Evolutionary conservation across 2,888 invertebrate genomes (phyloP), one percentile per base, ranked within the genome.

Genomic region (Rhorus exstirpatorius): DNA sequence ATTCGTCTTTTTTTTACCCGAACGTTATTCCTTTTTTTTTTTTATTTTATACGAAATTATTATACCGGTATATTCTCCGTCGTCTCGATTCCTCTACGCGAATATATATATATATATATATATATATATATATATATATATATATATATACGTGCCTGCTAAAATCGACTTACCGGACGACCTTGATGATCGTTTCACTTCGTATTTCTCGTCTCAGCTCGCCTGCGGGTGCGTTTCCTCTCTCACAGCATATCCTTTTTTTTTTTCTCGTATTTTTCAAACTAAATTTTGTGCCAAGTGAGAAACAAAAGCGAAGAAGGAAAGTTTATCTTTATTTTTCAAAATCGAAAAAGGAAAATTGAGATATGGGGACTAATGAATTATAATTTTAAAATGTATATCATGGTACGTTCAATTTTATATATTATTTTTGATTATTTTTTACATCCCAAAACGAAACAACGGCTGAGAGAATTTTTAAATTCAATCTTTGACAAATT

Each of bases 141-240:
- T 2, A 7, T 49, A 46, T 35, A 17, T 10, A 17, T 24, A 17
- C 31, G 10, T 35, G 10, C 35, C 8, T 19, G 60, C 10, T 60
- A 51, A 38, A 70, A 53, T 44, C 21, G 31, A 68, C 51, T 24
- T 26, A 70, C 68, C 17, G 26, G 41, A 53, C 61, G 77, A 70
- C 61, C 68, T 68, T 77, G 35, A 58, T 24, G 55, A n/a, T 68
- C 46, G 55, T 49, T 58, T 68, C 46, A 35, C 35, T 14, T 60
- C 49, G 21, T 17, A 38, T 49, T 60, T 55, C 49, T 58, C 24
- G 7, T 44, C 17, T 70, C 55, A 7, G 26, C 10, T 26, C n/a
- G 14, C 26, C n/a, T n/a, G n/a, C n/a, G n/a, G n/a, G n/a, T n/a
- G n/a, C n/a, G 21, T 10, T 21, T 12, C 58, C 6, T 10, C 44